Evolutionary conservation across 2,797 vertebrate genomes (phyloP).

Genomic region (Pogoniulus pusillus): DNA sequence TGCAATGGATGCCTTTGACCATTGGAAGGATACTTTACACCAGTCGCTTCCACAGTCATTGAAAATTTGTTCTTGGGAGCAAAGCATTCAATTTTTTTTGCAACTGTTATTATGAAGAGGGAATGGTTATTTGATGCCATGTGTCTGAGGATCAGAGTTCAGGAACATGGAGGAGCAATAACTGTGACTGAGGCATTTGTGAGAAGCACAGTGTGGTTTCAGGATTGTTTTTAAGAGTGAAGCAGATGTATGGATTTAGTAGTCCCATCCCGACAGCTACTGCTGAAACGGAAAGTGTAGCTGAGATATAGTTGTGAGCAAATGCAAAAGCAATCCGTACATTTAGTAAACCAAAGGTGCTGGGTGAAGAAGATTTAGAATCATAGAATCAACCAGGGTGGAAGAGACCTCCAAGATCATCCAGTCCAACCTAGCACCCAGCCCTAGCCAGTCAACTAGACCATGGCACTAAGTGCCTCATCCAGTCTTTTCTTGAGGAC

Average conservation of each 20-base stretch:
- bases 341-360: background rate
- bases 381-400: too few species aligned
- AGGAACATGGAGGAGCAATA: background rate
- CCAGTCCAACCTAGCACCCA: too few species aligned
- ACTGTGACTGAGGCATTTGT: background rate
- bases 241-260: background rate
- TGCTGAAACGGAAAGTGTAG: background rate
- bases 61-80: background rate
- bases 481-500: too few species aligned
- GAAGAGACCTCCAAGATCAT: too few species aligned
- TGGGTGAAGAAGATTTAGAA: background rate
- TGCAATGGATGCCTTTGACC: background rate
- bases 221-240: background rate
- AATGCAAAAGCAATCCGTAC: background rate
- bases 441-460: too few species aligned
- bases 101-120: background rate
- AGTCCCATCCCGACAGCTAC: fast-evolving
- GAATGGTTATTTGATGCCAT: background rate
- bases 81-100: background rate
- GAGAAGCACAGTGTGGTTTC: background rate
- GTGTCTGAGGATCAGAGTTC: background rate
- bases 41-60: background rate
- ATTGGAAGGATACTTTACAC: background rate
- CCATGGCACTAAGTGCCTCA: too few species aligned
- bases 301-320: background rate